Conservation (phyloP, 2,113 vertebrate species). For the Bagarius yarrelli region DNA sequence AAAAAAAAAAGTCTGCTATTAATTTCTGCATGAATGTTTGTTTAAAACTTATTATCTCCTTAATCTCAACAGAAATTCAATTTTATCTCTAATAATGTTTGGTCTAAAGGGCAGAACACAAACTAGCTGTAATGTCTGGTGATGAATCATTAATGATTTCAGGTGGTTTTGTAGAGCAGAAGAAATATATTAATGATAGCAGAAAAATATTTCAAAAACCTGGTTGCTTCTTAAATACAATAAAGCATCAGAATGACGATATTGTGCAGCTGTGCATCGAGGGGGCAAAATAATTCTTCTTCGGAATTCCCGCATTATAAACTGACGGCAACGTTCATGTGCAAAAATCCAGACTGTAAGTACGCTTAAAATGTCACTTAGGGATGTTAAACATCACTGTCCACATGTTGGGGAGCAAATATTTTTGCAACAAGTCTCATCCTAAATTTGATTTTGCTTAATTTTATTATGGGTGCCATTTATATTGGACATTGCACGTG, state of each 20-base stretch:
- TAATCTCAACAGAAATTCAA: not conserved
- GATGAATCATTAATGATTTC: not conserved
- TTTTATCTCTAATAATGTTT: not conserved
- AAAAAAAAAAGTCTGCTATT: too few species aligned
- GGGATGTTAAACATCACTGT: too few species aligned
- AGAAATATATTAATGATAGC: not conserved
- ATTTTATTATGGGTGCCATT: not conserved
- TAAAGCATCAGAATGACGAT: not conserved
- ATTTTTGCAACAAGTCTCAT: not conserved
- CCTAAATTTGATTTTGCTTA: not conserved
- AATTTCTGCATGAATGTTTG: too few species aligned
- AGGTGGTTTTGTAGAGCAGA: not conserved
- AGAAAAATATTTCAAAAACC: not conserved
- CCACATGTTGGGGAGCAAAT: not conserved
- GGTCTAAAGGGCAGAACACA: not conserved
- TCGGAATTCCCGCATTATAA: too few species aligned
- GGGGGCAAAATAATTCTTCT: too few species aligned
- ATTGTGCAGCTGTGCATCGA: not conserved
- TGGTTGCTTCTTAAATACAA: not conserved
- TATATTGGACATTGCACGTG: not conserved
- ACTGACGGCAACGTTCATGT: too few species aligned
- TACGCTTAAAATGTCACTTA: too few species aligned
- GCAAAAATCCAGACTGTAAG: too few species aligned
- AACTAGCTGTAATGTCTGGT: not conserved
- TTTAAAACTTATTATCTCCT: too few species aligned